A percentile compares a stretch with the other conserved stretches of the same genome.
Conservation (phyloP, 2,113 vertebrate genomes). For the Xerus inauris region DNA sequence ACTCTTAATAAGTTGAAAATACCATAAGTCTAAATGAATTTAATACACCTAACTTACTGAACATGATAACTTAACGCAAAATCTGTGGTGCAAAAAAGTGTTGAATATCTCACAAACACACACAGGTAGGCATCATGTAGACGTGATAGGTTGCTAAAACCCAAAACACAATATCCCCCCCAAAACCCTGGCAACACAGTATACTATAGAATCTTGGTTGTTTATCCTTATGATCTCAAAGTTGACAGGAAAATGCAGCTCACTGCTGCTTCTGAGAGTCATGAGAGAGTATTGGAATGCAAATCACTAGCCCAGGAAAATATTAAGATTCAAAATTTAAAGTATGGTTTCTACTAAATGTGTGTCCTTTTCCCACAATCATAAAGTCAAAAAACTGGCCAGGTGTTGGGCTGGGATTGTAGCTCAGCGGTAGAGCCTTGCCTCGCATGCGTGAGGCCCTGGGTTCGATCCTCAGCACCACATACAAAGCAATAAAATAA, state of each 20-base stretch:
- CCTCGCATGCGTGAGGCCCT: too few species aligned
- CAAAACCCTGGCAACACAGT: not conserved
- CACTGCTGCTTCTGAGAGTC: too few species aligned
- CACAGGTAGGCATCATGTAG: not conserved
- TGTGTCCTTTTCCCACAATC: not conserved
- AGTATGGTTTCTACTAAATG: not conserved
- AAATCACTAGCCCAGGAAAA: not conserved
- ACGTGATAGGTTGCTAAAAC: not conserved
- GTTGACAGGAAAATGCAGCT: not conserved
- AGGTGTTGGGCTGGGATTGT: too few species aligned
- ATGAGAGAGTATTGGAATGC: not conserved
- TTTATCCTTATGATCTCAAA: not conserved
- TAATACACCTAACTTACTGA: too few species aligned
- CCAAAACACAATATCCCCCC: not conserved
- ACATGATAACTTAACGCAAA: not conserved
- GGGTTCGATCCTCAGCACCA: too few species aligned
- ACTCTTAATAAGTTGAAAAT: not conserved
- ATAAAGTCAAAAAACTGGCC: not conserved
- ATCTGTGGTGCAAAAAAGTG: not conserved
- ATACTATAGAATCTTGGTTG: not conserved
- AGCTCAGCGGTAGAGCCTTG: too few species aligned
- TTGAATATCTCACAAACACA: not conserved
- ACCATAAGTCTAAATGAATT: not conserved
- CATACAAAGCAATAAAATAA: too few species aligned
- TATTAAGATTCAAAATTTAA: not conserved